A percentile compares a stretch with the other conserved stretches of the same genome.
Evolutionary conservation across 1,140 invertebrate genomes (phyloP).

Genomic region (Myzus persicae): DNA sequence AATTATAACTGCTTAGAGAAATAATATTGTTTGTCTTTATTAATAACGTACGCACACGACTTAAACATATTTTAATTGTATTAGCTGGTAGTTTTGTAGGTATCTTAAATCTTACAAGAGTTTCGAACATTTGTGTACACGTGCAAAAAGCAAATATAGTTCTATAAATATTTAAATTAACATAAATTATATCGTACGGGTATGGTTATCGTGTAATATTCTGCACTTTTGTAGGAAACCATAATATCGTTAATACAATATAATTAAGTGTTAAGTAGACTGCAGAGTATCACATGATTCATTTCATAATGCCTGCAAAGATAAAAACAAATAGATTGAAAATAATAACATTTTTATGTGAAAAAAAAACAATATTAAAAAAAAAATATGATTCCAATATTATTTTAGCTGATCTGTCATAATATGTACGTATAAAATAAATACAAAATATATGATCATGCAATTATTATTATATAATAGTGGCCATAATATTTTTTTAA

Average conservation of each 20-base stretch:
- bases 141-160: neutral
- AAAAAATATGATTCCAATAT: neutral
- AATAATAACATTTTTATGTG: neutral
- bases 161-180: neutral
- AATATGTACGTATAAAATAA: neutral
- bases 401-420: neutral
- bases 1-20: neutral
- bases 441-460: neutral
- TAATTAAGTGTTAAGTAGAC: neutral
- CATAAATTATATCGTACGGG: neutral
- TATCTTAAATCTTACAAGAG: neutral
- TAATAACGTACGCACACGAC: neutral
- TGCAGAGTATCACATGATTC: neutral
- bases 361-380: no score
- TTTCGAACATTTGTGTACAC: neutral
- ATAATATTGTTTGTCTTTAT: constrained; percentile 4
- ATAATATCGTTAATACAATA: neutral
- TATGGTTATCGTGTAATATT: neutral
- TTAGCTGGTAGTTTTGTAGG: neutral
- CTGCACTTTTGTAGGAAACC: neutral
- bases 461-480: neutral
- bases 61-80: constrained; percentile 13
- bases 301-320: neutral
- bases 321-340: neutral
- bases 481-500: neutral